A percentile compares a stretch with the other conserved stretches of the same genome.
phyloP scores from a whole-genome alignment of 1,140 invertebrate species.

The Charaxes varanes region DNA sequence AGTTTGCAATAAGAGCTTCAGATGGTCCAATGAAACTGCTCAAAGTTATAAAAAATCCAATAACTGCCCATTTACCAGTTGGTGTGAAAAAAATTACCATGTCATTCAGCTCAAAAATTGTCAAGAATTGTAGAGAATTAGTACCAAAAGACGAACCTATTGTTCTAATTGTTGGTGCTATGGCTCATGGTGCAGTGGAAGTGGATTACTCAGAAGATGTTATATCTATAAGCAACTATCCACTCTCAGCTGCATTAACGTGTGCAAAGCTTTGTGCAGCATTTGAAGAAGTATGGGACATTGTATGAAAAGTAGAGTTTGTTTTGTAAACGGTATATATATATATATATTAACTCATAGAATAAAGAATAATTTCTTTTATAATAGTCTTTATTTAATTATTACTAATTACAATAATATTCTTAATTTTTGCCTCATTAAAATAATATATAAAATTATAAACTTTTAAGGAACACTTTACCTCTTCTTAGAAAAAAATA shows the following conservation, averaged over 20 bases:
- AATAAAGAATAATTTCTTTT: too few species aligned
- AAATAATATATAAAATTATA: too few species aligned
- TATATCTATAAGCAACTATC: conserved; percentile 96
- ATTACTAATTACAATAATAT: too few species aligned
- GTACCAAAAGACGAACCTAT: conserved; percentile 90
- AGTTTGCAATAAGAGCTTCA: conserved; percentile 92
- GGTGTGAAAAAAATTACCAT: conserved; percentile 94
- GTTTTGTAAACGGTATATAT: too few species aligned
- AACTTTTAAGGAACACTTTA: too few species aligned
- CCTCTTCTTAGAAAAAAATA: too few species aligned
- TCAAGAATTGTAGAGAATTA: conserved; percentile 86
- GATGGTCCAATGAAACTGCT: conserved; percentile 93
- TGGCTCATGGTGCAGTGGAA: conserved; percentile 96
- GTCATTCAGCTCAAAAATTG: conserved; percentile 89
- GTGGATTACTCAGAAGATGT: conserved; percentile 94
- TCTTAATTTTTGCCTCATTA: too few species aligned
- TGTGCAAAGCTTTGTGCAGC: conserved; percentile 97
- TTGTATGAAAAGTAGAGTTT: conserved; percentile 80
- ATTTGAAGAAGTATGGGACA: conserved; percentile 97
- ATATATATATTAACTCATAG: too few species aligned
- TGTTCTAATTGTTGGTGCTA: conserved; percentile 95
- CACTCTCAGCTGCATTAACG: conserved; percentile 95
- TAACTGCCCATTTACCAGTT: conserved; percentile 95
- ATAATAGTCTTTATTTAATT: too few species aligned
- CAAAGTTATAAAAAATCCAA: conserved; percentile 98